Percentiles rank a stretch among this genome's conserved stretches.
These are phyloP conservation scores for Odontophorus gujanensis DNA, from an alignment of 2,113 vertebrate species.

Conservation along the genomic window DNA sequence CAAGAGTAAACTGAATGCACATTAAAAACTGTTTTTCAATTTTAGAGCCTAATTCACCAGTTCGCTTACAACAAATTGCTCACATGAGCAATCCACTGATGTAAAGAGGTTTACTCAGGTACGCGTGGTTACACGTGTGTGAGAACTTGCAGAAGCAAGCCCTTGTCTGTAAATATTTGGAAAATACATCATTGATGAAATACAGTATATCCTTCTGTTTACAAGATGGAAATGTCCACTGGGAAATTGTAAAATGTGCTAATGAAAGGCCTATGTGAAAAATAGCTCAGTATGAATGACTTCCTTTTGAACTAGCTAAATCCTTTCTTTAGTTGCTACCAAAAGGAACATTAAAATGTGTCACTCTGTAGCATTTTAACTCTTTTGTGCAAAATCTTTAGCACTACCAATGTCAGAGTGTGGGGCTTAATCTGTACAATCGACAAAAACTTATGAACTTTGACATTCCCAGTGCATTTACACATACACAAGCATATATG, in stretches of 20 bases:
- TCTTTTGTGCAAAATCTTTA: constrained; percentile 56
- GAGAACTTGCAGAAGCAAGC: background rate
- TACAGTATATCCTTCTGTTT: background rate
- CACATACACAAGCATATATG: constrained; percentile 39
- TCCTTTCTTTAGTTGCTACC: background rate
- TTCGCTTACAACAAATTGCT: background rate
- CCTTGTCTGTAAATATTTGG: background rate
- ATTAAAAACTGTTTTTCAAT: background rate
- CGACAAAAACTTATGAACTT: constrained; percentile 66
- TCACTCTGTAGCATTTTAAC: constrained; percentile 37
- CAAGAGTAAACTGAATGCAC: background rate
- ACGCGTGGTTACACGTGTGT: background rate
- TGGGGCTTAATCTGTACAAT: constrained; percentile 60
- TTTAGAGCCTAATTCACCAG: background rate
- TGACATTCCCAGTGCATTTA: constrained; percentile 62
- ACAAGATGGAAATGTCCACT: background rate
- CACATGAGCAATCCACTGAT: background rate
- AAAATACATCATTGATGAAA: background rate
- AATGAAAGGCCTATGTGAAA: constrained; percentile 10
- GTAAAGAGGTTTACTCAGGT: background rate
- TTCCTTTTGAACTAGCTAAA: constrained; percentile 53
- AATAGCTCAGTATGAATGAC: constrained; percentile 1
- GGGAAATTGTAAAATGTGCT: background rate
- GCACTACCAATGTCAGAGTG: constrained; percentile 9
- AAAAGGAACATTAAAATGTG: constrained; percentile 24